These are phyloP conservation scores for Falco concolor DNA, from an alignment of 2,797 vertebrate species.

Conservation along the genomic window DNA sequence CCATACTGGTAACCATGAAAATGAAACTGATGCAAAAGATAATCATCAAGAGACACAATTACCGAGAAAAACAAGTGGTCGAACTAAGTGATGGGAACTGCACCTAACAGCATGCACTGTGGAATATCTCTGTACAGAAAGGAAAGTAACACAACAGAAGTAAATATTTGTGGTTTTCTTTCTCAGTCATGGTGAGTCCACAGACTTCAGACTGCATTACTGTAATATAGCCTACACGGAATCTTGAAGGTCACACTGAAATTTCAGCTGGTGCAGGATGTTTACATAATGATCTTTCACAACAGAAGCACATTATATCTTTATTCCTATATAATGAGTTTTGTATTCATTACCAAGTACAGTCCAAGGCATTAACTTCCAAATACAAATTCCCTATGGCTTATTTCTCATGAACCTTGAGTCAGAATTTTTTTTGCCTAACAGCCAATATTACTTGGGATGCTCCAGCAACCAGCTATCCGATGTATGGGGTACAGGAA, in stretches of 20 bases:
- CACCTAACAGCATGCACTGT: neutral
- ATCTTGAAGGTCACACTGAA: neutral
- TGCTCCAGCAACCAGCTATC: neutral
- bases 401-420: neutral
- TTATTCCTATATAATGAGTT: neutral
- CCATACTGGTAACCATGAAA: neutral
- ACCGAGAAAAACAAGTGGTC: slow-evolving; percentile 8
- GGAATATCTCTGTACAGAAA: neutral
- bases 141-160: neutral
- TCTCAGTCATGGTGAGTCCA: neutral
- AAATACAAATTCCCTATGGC: neutral
- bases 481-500: neutral
- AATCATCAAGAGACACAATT: neutral
- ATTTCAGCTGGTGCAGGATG: neutral
- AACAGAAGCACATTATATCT: neutral
- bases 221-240: neutral
- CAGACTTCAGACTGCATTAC: neutral
- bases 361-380: neutral
- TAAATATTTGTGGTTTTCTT: neutral
- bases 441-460: neutral
- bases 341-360: neutral
- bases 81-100: neutral
- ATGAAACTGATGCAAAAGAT: neutral
- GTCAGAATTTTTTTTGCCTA: neutral
- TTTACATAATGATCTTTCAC: neutral